Evolutionary conservation across 2,113 vertebrate genomes (phyloP).

Genomic region (Gorsachius goisagi): DNA sequence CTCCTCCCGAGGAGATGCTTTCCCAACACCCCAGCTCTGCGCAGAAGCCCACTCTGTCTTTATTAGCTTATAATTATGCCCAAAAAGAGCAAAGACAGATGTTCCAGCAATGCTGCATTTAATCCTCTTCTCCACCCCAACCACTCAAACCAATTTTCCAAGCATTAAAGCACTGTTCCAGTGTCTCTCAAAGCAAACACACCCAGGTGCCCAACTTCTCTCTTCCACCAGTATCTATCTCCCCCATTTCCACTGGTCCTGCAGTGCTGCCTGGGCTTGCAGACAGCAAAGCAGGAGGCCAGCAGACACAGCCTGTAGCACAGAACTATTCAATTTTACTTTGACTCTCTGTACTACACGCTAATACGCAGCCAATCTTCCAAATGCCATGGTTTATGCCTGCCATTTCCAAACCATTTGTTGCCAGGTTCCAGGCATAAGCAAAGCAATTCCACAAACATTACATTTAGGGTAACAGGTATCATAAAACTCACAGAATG

Average conservation of each 20-base stretch:
- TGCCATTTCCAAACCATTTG: conserved; percentile 29
- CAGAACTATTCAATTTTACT: rapidly evolving
- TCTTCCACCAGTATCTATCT: background rate
- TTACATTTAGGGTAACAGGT: conserved; percentile 20
- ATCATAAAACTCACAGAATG: background rate
- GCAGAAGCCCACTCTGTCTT: background rate
- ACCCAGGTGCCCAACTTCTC: background rate
- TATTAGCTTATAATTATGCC: background rate
- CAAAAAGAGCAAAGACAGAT: background rate
- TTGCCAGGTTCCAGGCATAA: conserved; percentile 9
- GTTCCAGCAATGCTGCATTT: background rate
- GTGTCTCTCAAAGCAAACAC: background rate
- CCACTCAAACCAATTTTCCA: rapidly evolving
- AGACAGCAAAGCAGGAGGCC: background rate
- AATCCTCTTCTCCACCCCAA: background rate
- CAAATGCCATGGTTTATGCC: background rate
- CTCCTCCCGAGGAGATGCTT: background rate
- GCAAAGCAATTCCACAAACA: conserved; percentile 14
- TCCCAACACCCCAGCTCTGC: background rate
- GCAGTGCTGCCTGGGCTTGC: background rate
- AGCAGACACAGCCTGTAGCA: background rate
- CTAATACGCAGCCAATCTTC: background rate
- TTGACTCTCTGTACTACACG: background rate
- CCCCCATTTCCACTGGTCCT: background rate
- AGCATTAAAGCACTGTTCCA: background rate